Evolutionary conservation across 2,113 vertebrate species (phyloP).

Genomic region (Podarcis raffonei): DNA sequence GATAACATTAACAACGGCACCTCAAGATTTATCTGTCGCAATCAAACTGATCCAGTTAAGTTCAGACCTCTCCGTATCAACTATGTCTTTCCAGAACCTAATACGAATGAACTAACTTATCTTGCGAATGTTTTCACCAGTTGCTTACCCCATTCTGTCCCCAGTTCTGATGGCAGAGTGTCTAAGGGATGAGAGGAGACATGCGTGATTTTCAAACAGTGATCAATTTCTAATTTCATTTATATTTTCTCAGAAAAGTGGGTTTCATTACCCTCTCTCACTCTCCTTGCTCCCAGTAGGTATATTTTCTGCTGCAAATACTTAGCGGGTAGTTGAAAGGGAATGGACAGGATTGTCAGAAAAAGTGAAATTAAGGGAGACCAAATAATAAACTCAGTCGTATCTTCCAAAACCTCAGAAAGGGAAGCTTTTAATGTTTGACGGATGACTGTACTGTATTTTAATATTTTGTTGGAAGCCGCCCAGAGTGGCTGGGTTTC

Average conservation of each 20-base stretch:
- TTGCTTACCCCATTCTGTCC: slow-evolving; percentile 28
- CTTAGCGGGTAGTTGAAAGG: not conserved
- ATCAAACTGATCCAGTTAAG: not conserved
- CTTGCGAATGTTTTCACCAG: not conserved
- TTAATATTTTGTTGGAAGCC: too few species aligned
- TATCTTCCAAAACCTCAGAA: not conserved
- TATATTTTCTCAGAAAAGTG: not conserved
- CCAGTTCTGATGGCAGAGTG: slow-evolving; percentile 5
- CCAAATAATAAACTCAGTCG: not conserved
- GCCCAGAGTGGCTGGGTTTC: too few species aligned
- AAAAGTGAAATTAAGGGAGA: not conserved
- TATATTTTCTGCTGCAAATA: not conserved
- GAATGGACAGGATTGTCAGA: not conserved
- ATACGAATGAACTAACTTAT: not conserved
- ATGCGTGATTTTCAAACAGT: not conserved
- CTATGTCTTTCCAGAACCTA: not conserved
- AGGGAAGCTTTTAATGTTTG: not conserved
- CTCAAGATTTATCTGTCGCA: not conserved
- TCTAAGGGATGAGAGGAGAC: not conserved
- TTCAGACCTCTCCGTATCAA: not conserved
- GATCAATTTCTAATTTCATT: not conserved
- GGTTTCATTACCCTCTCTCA: not conserved
- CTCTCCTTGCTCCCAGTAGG: not conserved
- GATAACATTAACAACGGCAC: too few species aligned
- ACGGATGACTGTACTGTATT: too few species aligned